Base-by-base conservation (phyloP, 1,140 invertebrate genomes). In the Listronotus oregonensis region DNA sequence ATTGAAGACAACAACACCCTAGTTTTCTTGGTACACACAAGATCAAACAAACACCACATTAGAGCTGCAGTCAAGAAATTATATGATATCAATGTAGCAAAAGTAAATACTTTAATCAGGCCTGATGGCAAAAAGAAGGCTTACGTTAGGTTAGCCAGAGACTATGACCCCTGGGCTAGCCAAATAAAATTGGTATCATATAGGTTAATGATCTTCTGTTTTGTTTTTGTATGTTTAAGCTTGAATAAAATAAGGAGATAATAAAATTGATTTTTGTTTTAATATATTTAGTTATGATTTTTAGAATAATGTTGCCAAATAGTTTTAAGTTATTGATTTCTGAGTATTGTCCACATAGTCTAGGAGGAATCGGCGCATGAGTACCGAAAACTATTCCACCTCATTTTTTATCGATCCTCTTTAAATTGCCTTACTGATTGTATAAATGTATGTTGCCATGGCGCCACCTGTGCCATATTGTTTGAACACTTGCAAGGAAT, bases 1-100 rank as follows among this genome's bases (percentile, higher is more conserved):
- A 99, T 99, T 82, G 98, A 99, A 83, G 98, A 99, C 76, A 98
- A 98, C 81, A 99, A 99, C 82, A 99, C 98, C 5, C 83, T 99
- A 69, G 98, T 99, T 46, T 99, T 99, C 80, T 92, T 99, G 82
- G 96, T 98, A 10, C 93, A 99, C 80, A 89, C 92, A 15, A 87
- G 88, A 74, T 92, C 97, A n/a, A 99, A 99, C 84, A 99, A 99
- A 82, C 92, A 94, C 76, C 95, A 98, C 76, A 95, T 99, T 71
- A 95, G 93, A 77, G 86, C 89, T 57, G 91, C 92, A 2, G 95
- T 99, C 10, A 97, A 98, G 82, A 98, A 99, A 81, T 82, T 99
- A 66, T 99, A 99, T 77, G 94, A 99, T 78, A 96, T 99, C 80
- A 95, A 98, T 85, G 96, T 97, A 50, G 90, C 92, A 59, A 99